A percentile compares a stretch with the other conserved stretches of the same genome.
These are phyloP conservation scores for Helarctos malayanus DNA, from an alignment of 2,797 vertebrate genomes.

Conservation along the genomic window DNA sequence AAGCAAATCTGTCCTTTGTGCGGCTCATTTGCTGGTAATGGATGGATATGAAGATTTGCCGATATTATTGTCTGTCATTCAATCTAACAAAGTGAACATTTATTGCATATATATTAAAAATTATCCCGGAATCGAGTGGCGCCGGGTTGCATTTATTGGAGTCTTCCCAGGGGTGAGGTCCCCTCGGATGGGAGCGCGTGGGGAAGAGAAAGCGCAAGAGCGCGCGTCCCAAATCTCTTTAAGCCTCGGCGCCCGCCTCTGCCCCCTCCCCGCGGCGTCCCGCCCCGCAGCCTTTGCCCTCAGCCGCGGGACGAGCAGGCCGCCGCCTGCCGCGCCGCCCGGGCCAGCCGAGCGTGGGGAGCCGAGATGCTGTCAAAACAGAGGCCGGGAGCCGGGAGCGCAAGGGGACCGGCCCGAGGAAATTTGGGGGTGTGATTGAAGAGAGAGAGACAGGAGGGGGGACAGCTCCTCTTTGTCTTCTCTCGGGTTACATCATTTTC, in stretches of 20 bases:
- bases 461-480: constrained; percentile 88
- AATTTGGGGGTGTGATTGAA: constrained; percentile 80
- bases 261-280: not conserved
- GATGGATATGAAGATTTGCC: constrained; percentile 98
- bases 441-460: constrained; percentile 65
- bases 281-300: constrained; percentile 90
- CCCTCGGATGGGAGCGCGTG: constrained; percentile 91
- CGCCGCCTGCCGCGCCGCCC: not conserved
- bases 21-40: constrained; percentile 97
- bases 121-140: constrained; percentile 97
- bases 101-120: constrained; percentile 99
- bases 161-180: constrained; percentile 98
- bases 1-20: constrained; percentile 93
- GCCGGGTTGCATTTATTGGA: constrained; percentile 97
- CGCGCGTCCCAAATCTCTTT: constrained; percentile 92
- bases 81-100: constrained; percentile 99
- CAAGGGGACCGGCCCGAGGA: constrained; percentile 53
- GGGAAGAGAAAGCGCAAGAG: constrained; percentile 64
- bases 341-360: not conserved
- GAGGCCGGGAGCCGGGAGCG: constrained; percentile 32
- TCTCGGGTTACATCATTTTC: constrained; percentile 90
- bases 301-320: constrained; percentile 87
- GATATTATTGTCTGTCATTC: constrained; percentile 99
- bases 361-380: constrained; percentile 64
- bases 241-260: constrained; percentile 70